Conservation (phyloP, 2,113 vertebrate genomes). For the Empidonax traillii region DNA sequence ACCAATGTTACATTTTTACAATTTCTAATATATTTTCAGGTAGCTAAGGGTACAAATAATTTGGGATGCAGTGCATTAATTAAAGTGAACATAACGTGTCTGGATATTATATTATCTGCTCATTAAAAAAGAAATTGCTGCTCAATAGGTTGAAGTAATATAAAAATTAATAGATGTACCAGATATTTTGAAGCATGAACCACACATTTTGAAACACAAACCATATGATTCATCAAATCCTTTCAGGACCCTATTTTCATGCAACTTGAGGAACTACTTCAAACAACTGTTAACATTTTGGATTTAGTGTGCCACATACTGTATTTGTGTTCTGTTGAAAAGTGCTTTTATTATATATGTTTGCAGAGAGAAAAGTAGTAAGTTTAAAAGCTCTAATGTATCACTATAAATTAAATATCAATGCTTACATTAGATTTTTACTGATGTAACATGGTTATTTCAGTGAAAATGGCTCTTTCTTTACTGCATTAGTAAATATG, state of each 20-base stretch:
- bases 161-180: background rate
- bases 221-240: background rate
- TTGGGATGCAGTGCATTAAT: background rate
- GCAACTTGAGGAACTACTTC: background rate
- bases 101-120: background rate
- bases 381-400: background rate
- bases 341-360: background rate
- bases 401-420: background rate
- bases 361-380: background rate
- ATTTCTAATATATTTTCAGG: background rate
- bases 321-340: background rate
- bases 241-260: background rate
- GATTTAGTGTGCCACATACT: background rate
- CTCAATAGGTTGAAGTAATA: background rate
- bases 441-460: background rate
- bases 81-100: background rate
- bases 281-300: background rate
- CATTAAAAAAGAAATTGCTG: background rate
- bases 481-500: background rate
- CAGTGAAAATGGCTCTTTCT: background rate
- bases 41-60: background rate
- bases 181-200: background rate
- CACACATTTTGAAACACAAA: background rate
- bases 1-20: background rate
- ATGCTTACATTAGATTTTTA: background rate